Evolutionary conservation across 2,888 invertebrate species (phyloP), one percentile per base, ranked within the genome.

Genomic region (Cynaeus angustus): DNA sequence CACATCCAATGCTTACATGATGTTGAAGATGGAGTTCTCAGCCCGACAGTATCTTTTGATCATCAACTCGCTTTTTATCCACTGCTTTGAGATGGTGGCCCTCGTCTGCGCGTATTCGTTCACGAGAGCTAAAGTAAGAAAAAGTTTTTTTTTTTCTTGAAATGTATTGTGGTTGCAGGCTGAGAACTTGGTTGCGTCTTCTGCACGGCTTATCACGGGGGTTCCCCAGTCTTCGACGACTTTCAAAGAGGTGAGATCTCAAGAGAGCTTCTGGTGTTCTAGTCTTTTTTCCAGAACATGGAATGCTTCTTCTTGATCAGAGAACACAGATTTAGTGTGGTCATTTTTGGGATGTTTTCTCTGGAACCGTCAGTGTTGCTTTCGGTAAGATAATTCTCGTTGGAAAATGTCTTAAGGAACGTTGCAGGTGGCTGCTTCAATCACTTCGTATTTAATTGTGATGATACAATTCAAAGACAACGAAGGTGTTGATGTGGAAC

Each of bases 361-460:
- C 8, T 56, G 7, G 28, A 56, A 12, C 56, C 56, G 12, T 45
- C 59, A 4, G 21, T 43, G 5, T 14, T 59, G 21, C 43, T 56
- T 43, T 56, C 56, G 28, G 56, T 56, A 43, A 21, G 21, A 14
- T 7, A 10, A n/a, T 10, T 26, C n/a, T 48, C 21, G 16, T 48
- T 21, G 33, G 2, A 33, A n/a, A n/a, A 33, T 33, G 3, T 33
- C 6, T 4, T 33, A 6, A 33, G 7, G 6, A 7, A 7, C 1
- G 33, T 33, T 33, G 7, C n/a, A 33, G 33, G 7, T 33, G 33
- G 33, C 13, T 3, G 45, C 59, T 6, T 28, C 59, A 12, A 7
- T 59, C 14, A 45, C 43, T 30, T 59, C 59, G 1, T 59, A 59
- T 59, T 30, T 59, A 14, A 46, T 59, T 1, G 28, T 59, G 10